Base-by-base conservation (phyloP, 2,888 invertebrate genomes). In the Cremastinae sp. region DNA sequence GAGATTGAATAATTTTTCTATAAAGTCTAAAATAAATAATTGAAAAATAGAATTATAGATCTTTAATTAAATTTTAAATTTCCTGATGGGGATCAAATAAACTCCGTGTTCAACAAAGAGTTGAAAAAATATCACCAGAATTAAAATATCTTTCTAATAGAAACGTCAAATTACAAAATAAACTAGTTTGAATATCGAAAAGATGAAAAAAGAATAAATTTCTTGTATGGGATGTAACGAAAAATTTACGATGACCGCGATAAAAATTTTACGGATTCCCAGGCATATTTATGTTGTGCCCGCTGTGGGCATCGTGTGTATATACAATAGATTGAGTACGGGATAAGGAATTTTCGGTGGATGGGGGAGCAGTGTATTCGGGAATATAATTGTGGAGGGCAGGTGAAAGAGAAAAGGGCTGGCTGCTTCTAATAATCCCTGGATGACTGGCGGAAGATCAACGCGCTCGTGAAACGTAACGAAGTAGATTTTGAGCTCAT, bases 401-500 rank as follows among this genome's bases (percentile, higher is more conserved):
- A 73, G 76, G 68, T 73, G 73, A 58, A 59, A 53, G 22, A 22
- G 8, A 16, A 36, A 45, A 45, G 68, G 45, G 22, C 58, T 22
- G 16, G 5, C 10, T 14, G 36, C 18, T 20, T 43, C 53, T 22
- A 70, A 62, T 41, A 58, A 64, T 45, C 49, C 56, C 66, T 2
- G 68, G 47, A 73, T 59, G 68, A 68, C 47, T 68, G 53, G 49
- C 45, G 45, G 36, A 43, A 56, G 43, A 72, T 68, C n/a, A 38
- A 58, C 9, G 18, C 8, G 34, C 28, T 28, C 28, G 28, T 28
- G 28, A 5, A 28, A 12, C 14, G 38, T 36, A 36, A 34, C 36
- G 51, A 62, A 62, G 71, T 64, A 69, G 58, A 72, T 76, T 76
- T 75, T 68, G 28, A 62, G 72, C 58, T 69, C 72, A 59, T 53